Conservation (phyloP, 2,888 invertebrate species). For the Zhuqinia jingwanae region DNA sequence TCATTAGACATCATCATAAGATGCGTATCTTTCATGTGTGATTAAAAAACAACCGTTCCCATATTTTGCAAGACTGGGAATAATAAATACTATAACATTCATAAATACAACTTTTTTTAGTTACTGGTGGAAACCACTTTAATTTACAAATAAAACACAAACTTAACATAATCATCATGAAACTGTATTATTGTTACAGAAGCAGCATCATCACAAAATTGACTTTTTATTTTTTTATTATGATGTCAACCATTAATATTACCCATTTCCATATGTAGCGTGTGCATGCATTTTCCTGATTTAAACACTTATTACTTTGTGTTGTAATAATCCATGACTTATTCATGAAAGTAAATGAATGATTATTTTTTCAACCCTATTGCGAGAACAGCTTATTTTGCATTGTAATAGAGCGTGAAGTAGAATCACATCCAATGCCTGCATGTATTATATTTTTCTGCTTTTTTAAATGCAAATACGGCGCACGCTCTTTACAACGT, state of each 20-base stretch:
- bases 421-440: background rate
- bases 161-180: too few species aligned
- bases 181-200: too few species aligned
- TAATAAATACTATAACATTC: too few species aligned
- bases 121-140: too few species aligned
- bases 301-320: background rate
- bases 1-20: background rate
- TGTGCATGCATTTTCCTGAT: background rate
- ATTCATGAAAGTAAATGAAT: background rate
- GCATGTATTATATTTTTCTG: background rate
- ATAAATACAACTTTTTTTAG: too few species aligned
- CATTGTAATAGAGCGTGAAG: constrained; percentile 12
- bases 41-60: constrained; percentile 29
- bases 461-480: constrained; percentile 34
- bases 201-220: background rate
- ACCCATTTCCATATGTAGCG: background rate
- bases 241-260: constrained; percentile 15
- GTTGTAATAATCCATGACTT: background rate
- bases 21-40: constrained; percentile 50
- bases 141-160: too few species aligned
- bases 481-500: constrained; percentile 5
- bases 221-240: constrained; percentile 13
- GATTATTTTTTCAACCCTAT: too few species aligned
- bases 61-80: too few species aligned
- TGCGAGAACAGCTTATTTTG: background rate